Conservation (phyloP, 2,888 invertebrate genomes). For the Tenodera sinensis region DNA sequence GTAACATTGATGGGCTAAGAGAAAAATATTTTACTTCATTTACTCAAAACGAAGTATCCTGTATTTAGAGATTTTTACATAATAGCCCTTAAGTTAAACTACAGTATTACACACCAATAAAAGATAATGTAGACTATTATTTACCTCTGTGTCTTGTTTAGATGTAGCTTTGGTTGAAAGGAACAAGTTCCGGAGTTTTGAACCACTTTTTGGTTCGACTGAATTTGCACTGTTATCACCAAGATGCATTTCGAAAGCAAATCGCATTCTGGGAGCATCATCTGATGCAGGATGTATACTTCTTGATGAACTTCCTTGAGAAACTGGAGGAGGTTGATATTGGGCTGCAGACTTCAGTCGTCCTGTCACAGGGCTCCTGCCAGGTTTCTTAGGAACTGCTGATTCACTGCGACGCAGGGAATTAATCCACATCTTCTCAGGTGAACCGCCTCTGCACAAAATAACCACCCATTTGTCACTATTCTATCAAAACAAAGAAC, state of each 20-base stretch:
- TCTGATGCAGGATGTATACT: conserved; percentile 23
- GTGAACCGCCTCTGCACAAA: conserved; percentile 35
- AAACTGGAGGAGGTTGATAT: conserved; percentile 51
- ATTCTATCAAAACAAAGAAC: neutral
- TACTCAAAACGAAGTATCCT: too few relatives aligned
- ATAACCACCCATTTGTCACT: neutral
- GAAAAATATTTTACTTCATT: too few relatives aligned
- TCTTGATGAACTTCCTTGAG: conserved; percentile 33
- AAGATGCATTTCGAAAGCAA: conserved; percentile 56
- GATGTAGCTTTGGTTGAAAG: neutral
- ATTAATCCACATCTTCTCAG: conserved; percentile 54
- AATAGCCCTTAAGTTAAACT: neutral
- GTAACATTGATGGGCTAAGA: too few relatives aligned
- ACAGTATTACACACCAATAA: neutral
- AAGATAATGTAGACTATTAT: neutral
- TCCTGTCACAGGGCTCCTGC: conserved; percentile 2
- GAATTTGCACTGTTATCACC: conserved; percentile 47
- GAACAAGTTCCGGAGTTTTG: conserved; percentile 28
- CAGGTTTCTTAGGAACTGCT: neutral
- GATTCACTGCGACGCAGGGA: conserved; percentile 53
- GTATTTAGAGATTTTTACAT: too few relatives aligned
- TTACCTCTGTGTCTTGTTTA: neutral
- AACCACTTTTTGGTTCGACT: conserved; percentile 40
- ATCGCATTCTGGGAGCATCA: conserved; percentile 41
- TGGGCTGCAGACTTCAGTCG: conserved; percentile 53